Conservation (phyloP, 2,797 vertebrate genomes). For the Xenopus petersii region DNA sequence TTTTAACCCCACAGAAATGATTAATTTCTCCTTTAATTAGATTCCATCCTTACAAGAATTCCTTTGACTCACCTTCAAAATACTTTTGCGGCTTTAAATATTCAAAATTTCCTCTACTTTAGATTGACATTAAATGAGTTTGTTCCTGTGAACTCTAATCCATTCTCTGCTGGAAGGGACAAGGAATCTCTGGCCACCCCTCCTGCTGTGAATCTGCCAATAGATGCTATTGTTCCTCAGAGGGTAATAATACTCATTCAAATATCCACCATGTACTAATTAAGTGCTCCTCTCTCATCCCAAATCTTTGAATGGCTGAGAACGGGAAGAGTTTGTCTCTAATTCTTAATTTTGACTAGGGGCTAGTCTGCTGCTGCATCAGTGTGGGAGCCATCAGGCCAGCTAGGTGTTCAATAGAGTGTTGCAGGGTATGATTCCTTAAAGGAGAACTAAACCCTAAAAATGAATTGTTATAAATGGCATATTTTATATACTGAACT, state of each 20-base stretch:
- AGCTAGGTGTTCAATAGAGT: no score
- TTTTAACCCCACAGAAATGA: no score
- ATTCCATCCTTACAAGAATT: slow-evolving; percentile 21
- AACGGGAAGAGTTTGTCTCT: no score
- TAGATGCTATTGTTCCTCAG: slow-evolving; percentile 32
- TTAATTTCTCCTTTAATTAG: background rate
- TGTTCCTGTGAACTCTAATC: slow-evolving; percentile 31
- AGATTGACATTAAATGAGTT: slow-evolving; percentile 20
- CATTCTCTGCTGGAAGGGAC: slow-evolving; percentile 35
- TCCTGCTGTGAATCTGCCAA: slow-evolving; percentile 29
- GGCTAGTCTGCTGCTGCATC: no score
- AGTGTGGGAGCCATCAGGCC: no score
- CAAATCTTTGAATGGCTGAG: no score
- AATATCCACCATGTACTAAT: slow-evolving; percentile 22
- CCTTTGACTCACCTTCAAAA: slow-evolving; percentile 19
- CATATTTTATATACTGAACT: no score
- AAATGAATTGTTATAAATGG: no score
- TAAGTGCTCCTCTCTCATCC: no score
- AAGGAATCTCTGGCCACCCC: slow-evolving; percentile 27
- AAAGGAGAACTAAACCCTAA: no score
- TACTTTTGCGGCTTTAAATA: slow-evolving; percentile 29
- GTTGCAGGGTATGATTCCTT: no score
- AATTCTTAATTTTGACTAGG: no score
- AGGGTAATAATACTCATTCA: slow-evolving; percentile 35
- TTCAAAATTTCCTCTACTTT: slow-evolving; percentile 27